These are phyloP conservation scores for Bradysia coprophila DNA, from an alignment of 1,140 invertebrate species.

Conservation along the genomic window DNA sequence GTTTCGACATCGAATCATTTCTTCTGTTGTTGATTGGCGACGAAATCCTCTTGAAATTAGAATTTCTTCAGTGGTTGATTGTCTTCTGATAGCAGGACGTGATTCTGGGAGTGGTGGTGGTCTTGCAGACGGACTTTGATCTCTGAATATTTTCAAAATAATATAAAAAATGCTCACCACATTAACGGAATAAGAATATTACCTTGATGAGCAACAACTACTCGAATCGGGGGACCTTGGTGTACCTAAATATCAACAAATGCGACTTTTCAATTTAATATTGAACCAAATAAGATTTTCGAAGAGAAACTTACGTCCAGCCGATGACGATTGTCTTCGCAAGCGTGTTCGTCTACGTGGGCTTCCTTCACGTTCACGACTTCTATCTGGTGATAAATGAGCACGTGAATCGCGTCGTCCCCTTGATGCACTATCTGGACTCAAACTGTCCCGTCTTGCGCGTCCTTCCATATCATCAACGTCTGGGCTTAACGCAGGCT, in stretches of 20 bases:
- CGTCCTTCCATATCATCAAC: slow-evolving; percentile 37
- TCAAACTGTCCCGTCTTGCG: slow-evolving; percentile 63
- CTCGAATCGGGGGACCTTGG: slow-evolving; percentile 51
- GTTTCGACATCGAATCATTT: slow-evolving; percentile 79
- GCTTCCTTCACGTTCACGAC: slow-evolving; percentile 48
- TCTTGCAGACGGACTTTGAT: slow-evolving; percentile 51
- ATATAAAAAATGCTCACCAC: not conserved
- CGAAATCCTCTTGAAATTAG: slow-evolving; percentile 75
- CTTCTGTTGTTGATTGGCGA: slow-evolving; percentile 75
- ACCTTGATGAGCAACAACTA: slow-evolving; percentile 45
- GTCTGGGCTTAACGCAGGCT: slow-evolving; percentile 64
- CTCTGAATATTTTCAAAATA: slow-evolving; percentile 17
- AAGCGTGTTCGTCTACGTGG: slow-evolving; percentile 43
- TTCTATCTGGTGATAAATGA: slow-evolving; percentile 60
- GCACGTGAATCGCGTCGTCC: slow-evolving; percentile 53
- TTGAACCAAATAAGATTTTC: too few species aligned
- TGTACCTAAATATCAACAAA: too few species aligned
- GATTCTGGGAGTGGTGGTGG: slow-evolving; percentile 26
- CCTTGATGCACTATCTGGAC: slow-evolving; percentile 64
- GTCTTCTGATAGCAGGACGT: slow-evolving; percentile 49
- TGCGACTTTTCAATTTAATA: too few species aligned
- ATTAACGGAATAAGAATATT: not conserved
- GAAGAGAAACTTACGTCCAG: too few species aligned
- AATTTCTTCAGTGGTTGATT: slow-evolving; percentile 83
- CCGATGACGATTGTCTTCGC: slow-evolving; percentile 61